Percentiles rank a stretch among this genome's conserved stretches.
Evolutionary conservation across 1,140 invertebrate genomes (phyloP).

Genomic region (Drosophila kohkoa): DNA sequence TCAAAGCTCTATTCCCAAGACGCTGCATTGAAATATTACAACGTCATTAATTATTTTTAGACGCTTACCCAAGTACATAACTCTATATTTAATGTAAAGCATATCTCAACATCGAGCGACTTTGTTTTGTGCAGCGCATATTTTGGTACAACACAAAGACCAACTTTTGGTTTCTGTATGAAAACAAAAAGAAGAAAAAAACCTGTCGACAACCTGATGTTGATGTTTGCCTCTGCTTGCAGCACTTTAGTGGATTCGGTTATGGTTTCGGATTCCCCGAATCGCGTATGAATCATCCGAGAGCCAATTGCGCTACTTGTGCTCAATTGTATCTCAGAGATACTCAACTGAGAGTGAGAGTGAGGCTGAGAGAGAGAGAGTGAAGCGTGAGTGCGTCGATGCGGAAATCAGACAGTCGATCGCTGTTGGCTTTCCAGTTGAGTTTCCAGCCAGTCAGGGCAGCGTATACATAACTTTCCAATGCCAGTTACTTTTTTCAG

Average conservation of each 20-base stretch:
- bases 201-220: slow-evolving; percentile 55
- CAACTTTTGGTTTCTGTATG: background rate
- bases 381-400: slow-evolving; percentile 27
- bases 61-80: background rate
- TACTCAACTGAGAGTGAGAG: slow-evolving; percentile 18
- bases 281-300: slow-evolving; percentile 61
- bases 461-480: slow-evolving; percentile 57
- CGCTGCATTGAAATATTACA: background rate
- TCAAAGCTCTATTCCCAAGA: no score
- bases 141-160: background rate
- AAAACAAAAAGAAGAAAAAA: slow-evolving; percentile 31
- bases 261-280: slow-evolving; percentile 76
- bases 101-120: background rate
- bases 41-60: background rate
- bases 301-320: slow-evolving; percentile 42
- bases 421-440: slow-evolving; percentile 36
- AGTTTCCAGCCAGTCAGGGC: slow-evolving; percentile 37
- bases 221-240: slow-evolving; percentile 52
- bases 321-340: slow-evolving; percentile 21
- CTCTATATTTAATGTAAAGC: background rate
- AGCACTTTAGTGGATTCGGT: slow-evolving; percentile 66
- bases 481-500: slow-evolving; percentile 35
- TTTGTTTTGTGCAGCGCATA: background rate
- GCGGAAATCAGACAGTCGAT: slow-evolving; percentile 52
- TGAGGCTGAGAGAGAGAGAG: slow-evolving; percentile 5